These are phyloP conservation scores for Nothobranchius furzeri DNA, from an alignment of 2,113 vertebrate species.

Conservation along the genomic window DNA sequence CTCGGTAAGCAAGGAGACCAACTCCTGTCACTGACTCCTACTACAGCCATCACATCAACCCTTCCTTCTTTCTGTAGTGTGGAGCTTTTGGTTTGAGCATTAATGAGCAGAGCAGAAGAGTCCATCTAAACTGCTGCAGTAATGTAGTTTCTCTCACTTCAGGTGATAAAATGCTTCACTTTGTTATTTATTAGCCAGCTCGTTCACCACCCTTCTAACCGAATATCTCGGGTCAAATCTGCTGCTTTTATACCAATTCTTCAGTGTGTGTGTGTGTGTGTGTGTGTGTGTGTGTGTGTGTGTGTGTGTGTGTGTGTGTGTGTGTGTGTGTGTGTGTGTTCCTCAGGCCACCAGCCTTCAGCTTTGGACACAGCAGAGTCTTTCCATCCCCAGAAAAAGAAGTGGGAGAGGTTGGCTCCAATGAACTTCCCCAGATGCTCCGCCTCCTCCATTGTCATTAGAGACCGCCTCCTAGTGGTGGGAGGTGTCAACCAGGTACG, in stretches of 20 bases:
- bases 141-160: too few species aligned
- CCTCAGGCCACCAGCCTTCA: conserved; percentile 89
- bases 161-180: too few species aligned
- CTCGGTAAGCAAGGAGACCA: conserved; percentile 81
- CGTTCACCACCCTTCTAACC: too few species aligned
- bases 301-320: background rate
- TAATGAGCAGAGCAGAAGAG: too few species aligned
- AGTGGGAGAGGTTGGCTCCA: conserved; percentile 89
- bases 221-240: too few species aligned
- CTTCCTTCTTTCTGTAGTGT: background rate
- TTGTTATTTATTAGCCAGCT: too few species aligned
- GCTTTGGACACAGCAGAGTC: conserved; percentile 91
- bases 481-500: conserved; percentile 88
- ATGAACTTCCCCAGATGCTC: conserved; percentile 94
- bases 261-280: background rate
- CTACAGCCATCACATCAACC: background rate
- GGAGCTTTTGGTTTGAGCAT: too few species aligned
- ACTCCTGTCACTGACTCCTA: too few species aligned
- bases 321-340: conserved; percentile 7
- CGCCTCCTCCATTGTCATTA: conserved; percentile 88
- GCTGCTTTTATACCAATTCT: too few species aligned
- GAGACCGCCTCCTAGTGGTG: conserved; percentile 90
- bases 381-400: conserved; percentile 90
- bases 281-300: conserved; percentile 4
- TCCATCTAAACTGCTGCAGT: too few species aligned